Conservation (phyloP, 2,113 vertebrate species). For the Python bivittatus region DNA sequence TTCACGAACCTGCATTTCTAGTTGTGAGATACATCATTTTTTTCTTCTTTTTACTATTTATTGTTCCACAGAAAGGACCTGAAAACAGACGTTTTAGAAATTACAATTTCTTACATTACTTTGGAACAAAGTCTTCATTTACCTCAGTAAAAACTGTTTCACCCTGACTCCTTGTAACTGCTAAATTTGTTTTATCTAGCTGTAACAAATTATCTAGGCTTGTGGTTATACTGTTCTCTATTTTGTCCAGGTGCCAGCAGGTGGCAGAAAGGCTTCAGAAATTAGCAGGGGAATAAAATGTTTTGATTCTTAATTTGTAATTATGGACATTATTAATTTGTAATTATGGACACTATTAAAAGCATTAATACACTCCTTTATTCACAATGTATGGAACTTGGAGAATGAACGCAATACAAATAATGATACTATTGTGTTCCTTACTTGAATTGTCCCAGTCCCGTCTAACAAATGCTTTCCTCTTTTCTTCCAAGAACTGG, state of each 20-base stretch:
- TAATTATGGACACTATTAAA: background rate
- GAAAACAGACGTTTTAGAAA: constrained; percentile 49
- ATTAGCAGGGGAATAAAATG: constrained; percentile 13
- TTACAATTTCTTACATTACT: background rate
- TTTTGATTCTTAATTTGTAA: background rate
- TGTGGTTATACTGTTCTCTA: background rate
- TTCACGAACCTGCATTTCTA: constrained; percentile 90
- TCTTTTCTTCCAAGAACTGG: constrained; percentile 97
- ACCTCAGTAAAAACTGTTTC: background rate
- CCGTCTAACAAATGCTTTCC: constrained; percentile 96
- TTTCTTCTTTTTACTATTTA: constrained; percentile 93
- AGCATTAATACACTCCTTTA: constrained; percentile 7
- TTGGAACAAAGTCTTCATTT: background rate
- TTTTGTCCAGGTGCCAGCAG: constrained; percentile 48
- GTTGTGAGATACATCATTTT: constrained; percentile 99
- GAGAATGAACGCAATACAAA: constrained; percentile 41
- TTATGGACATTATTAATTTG: background rate
- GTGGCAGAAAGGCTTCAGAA: constrained; percentile 49
- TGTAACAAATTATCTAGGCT: background rate
- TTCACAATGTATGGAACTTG: constrained; percentile 21
- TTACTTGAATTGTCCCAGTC: constrained; percentile 89
- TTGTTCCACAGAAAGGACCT: constrained; percentile 93
- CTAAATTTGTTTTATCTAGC: background rate
- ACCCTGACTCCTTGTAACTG: background rate
- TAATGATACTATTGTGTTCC: constrained; percentile 11